These are phyloP conservation scores for Chloebia gouldiae DNA, from an alignment of 2,113 vertebrate genomes.

Conservation along the genomic window DNA sequence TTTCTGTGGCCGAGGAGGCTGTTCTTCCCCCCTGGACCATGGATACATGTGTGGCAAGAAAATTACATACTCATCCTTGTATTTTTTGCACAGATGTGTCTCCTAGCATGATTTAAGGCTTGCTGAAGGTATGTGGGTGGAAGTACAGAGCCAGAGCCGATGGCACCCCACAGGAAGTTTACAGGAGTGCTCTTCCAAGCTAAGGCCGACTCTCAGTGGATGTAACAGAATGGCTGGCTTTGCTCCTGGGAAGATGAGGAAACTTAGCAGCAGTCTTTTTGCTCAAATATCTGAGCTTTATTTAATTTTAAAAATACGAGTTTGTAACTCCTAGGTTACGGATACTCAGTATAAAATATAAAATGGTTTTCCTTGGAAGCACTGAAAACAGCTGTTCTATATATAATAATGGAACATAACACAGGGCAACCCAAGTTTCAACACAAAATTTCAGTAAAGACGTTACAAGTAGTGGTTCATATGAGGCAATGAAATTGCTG, in stretches of 20 bases:
- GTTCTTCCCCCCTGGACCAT: background rate
- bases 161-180: background rate
- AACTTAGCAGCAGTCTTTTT: background rate
- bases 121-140: background rate
- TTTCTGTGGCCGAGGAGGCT: background rate
- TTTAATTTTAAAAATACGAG: background rate
- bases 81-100: background rate
- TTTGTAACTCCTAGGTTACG: background rate
- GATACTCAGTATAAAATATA: background rate
- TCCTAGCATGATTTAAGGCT: background rate
- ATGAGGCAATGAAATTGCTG: background rate
- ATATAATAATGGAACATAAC: background rate
- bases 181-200: background rate
- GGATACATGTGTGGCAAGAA: background rate
- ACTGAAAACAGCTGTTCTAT: background rate
- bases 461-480: background rate
- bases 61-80: background rate
- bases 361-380: background rate
- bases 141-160: rapidly evolving
- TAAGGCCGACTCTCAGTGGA: background rate
- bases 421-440: background rate
- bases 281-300: background rate
- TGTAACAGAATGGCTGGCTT: background rate
- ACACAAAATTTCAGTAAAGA: background rate
- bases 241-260: background rate